Evolutionary conservation across 2,113 vertebrate genomes (phyloP).

Genomic region (Hypomesus transpacificus): DNA sequence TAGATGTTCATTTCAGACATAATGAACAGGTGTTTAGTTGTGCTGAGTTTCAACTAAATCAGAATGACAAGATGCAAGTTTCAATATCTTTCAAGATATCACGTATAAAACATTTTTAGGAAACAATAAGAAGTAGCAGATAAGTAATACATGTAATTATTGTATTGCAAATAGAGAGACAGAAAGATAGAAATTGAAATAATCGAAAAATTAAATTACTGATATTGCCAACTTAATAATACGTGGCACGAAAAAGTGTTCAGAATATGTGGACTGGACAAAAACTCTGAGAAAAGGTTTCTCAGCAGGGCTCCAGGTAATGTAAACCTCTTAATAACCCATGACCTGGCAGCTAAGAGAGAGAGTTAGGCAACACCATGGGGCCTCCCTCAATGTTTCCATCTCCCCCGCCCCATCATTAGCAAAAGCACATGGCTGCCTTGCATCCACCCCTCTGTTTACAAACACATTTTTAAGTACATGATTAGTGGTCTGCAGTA

Average conservation of each 20-base stretch:
- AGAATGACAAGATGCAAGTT: conserved; percentile 30
- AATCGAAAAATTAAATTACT: conserved; percentile 51
- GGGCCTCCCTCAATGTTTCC: conserved; percentile 62
- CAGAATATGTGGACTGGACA: conserved; percentile 73
- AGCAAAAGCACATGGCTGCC: conserved; percentile 60
- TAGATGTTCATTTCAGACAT: conserved; percentile 67
- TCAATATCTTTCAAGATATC: conserved; percentile 5
- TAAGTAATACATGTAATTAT: conserved; percentile 26
- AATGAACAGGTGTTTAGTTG: conserved; percentile 62
- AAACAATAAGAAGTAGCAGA: conserved; percentile 10
- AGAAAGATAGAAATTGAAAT: conserved; percentile 49
- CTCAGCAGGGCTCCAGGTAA: conserved; percentile 83
- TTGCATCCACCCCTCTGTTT: conserved; percentile 75
- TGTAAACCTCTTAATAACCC: conserved; percentile 82
- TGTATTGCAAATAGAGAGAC: not conserved
- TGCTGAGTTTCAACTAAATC: conserved; percentile 42
- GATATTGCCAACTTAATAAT: conserved; percentile 55
- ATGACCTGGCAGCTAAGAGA: conserved; percentile 75
- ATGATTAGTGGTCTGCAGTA: conserved; percentile 78
- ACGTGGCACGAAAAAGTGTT: conserved; percentile 41
- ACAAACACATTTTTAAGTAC: conserved; percentile 86
- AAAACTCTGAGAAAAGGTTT: conserved; percentile 69
- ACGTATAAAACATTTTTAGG: not conserved
- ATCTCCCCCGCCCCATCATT: conserved; percentile 64
- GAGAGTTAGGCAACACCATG: conserved; percentile 74